Conservation (phyloP, 1,140 invertebrate species). For the Temnothorax nylanderi region DNA sequence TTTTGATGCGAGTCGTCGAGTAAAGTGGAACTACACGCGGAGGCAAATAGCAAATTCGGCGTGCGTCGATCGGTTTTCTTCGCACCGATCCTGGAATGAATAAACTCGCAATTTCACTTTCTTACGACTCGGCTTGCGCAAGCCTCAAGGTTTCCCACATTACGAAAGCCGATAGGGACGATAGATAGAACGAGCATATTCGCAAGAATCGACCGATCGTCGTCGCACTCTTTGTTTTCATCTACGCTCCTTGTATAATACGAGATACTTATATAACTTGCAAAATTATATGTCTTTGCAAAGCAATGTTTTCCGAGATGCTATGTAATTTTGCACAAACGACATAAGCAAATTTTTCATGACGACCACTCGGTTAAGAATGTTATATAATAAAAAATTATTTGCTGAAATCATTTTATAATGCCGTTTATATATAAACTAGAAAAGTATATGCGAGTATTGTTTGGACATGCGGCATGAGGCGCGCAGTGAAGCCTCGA, state of each 20-base stretch:
- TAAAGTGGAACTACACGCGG: background rate
- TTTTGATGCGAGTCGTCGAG: background rate
- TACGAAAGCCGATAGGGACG: conserved; percentile 83
- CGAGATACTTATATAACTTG: background rate
- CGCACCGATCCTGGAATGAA: conserved; percentile 79
- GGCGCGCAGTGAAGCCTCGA: too few species aligned
- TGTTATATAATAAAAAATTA: background rate
- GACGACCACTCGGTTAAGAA: background rate
- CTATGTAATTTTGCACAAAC: background rate
- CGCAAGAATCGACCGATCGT: conserved; percentile 21
- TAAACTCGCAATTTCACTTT: conserved; percentile 85
- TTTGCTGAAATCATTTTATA: background rate
- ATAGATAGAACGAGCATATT: conserved; percentile 77
- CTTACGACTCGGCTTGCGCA: conserved; percentile 82
- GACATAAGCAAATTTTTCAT: background rate
- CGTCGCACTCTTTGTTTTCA: conserved; percentile 47
- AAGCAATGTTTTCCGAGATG: background rate
- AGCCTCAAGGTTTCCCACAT: conserved; percentile 84
- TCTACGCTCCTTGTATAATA: conserved; percentile 20
- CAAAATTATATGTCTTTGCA: conserved; percentile 1
- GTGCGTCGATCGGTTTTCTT: conserved; percentile 42
- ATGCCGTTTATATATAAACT: background rate
- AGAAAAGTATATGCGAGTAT: background rate
- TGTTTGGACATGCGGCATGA: too few species aligned
- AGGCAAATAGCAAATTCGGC: conserved; percentile 11